Evolutionary conservation across 2,797 vertebrate species (phyloP).

Genomic region (Chelon auratus): DNA sequence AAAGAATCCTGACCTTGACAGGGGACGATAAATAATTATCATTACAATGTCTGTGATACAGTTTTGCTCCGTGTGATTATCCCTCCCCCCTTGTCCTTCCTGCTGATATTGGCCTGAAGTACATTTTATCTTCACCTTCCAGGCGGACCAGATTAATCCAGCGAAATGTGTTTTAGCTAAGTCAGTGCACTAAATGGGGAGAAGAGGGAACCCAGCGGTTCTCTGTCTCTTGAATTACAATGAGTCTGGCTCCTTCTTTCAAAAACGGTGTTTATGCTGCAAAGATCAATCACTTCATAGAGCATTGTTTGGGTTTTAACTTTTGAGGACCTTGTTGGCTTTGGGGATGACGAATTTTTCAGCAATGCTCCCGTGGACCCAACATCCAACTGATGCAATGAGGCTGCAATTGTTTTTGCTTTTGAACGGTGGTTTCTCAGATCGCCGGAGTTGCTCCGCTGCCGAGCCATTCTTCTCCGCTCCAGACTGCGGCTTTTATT

Average conservation of each 20-base stretch:
- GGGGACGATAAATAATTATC: conserved; percentile 75
- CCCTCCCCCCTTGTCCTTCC: conserved; percentile 70
- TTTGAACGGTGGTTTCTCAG: conserved; percentile 79
- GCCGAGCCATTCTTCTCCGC: conserved; percentile 41
- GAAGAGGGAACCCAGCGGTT: conserved; percentile 60
- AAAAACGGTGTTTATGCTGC: conserved; percentile 65
- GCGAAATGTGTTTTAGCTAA: conserved; percentile 79
- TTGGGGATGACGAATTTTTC: conserved; percentile 84
- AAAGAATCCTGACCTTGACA: conserved; percentile 68
- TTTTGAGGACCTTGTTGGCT: conserved; percentile 85
- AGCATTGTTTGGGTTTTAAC: conserved; percentile 84
- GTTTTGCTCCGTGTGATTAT: conserved; percentile 71
- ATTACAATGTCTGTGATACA: conserved; percentile 68
- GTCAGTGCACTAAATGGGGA: conserved; percentile 67
- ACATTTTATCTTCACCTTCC: conserved; percentile 80
- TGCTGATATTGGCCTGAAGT: conserved; percentile 74
- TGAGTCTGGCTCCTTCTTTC: conserved; percentile 46
- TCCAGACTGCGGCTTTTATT: conserved; percentile 44
- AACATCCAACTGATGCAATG: conserved; percentile 84
- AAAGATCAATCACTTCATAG: conserved; percentile 81
- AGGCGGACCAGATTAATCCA: conserved; percentile 82
- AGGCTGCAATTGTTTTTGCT: conserved; percentile 81
- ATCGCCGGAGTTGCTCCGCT: conserved; percentile 64
- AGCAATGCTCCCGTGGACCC: conserved; percentile 78
- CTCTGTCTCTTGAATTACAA: conserved; percentile 70